Evolutionary conservation across 2,797 vertebrate genomes (phyloP).

Genomic region (Sebastes wilsoni): DNA sequence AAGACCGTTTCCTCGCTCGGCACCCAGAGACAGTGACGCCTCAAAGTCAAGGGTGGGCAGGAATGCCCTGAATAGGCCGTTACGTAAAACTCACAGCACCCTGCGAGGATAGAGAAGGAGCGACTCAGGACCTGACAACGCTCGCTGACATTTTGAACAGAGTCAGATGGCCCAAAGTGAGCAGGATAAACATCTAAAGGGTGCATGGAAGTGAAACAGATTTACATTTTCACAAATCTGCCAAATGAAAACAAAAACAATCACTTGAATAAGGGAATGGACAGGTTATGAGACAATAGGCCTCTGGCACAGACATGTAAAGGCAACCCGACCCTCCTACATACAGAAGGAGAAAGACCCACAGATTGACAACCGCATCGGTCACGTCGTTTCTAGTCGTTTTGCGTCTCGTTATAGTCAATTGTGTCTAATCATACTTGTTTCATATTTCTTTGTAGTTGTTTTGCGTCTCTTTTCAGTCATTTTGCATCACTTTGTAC

Average conservation of each 20-base stretch:
- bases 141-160: constrained; percentile 19
- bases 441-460: not conserved
- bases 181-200: not conserved
- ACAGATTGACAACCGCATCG: not conserved
- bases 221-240: not conserved
- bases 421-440: not conserved
- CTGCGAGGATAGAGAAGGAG: constrained; percentile 60
- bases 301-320: not conserved
- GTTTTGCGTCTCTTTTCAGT: not conserved
- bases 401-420: not conserved
- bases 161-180: not conserved
- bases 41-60: constrained; percentile 78
- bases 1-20: constrained; percentile 65
- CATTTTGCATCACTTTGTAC: not conserved
- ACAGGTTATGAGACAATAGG: not conserved
- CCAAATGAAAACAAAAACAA: not conserved
- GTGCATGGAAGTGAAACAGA: not conserved
- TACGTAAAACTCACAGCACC: constrained; percentile 77
- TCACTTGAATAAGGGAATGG: not conserved
- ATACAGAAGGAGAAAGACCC: not conserved
- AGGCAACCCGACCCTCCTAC: not conserved
- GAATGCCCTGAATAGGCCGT: constrained; percentile 78
- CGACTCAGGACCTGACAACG: constrained; percentile 45
- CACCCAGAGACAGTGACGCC: constrained; percentile 73
- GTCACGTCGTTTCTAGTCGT: not conserved